Conservation (phyloP, 2,113 vertebrate species). For the Erinaceus europaeus region DNA sequence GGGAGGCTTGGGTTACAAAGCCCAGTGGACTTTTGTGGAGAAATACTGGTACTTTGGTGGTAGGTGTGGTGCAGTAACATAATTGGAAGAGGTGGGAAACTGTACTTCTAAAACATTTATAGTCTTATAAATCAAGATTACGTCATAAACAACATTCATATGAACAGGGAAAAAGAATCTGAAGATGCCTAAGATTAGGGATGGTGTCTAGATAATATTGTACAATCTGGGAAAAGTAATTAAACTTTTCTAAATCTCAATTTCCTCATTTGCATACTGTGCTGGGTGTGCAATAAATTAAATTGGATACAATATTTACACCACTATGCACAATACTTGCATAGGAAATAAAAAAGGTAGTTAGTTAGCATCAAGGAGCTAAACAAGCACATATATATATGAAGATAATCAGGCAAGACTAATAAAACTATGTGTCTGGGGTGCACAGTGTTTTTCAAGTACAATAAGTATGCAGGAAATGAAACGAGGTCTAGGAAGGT, state of each 20-base stretch:
- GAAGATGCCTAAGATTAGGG: neutral
- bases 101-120: too few relatives aligned
- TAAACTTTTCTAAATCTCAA: neutral
- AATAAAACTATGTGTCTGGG: neutral
- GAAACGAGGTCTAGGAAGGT: neutral
- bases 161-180: too few relatives aligned
- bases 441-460: neutral
- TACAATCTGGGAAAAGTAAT: neutral
- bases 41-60: too few relatives aligned
- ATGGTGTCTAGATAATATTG: neutral
- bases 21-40: too few relatives aligned
- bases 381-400: neutral
- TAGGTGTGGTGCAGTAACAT: too few relatives aligned
- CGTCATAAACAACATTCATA: too few relatives aligned
- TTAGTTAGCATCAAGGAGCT: neutral
- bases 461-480: neutral
- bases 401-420: constrained; percentile 20
- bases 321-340: neutral
- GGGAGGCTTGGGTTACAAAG: too few relatives aligned
- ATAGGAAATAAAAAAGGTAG: too few relatives aligned
- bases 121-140: too few relatives aligned
- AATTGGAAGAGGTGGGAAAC: too few relatives aligned
- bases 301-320: neutral
- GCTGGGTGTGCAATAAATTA: neutral
- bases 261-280: neutral